Percentiles rank a stretch among this genome's conserved stretches.
These are phyloP conservation scores for Nanorana parkeri DNA, from an alignment of 2,113 vertebrate species.

Conservation along the genomic window DNA sequence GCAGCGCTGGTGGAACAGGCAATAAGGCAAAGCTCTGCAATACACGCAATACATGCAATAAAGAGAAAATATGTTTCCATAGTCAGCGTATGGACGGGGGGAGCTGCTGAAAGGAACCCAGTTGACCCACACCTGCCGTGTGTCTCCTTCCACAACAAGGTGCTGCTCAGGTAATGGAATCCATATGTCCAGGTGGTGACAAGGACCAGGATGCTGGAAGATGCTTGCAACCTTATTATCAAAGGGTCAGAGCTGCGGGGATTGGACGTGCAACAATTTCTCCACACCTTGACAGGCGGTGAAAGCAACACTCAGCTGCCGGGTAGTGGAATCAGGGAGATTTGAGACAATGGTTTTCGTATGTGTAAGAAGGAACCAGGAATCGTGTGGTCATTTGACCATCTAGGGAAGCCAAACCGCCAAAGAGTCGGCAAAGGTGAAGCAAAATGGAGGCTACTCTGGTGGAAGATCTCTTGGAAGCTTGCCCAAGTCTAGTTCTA, in stretches of 20 bases:
- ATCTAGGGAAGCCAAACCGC: no score
- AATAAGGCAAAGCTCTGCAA: background rate
- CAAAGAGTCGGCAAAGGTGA: no score
- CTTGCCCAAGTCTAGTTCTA: no score
- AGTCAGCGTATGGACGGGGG: conserved; percentile 63
- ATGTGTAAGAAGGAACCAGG: background rate
- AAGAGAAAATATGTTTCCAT: conserved; percentile 70
- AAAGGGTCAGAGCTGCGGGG: background rate
- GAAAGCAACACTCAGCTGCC: conserved; percentile 24
- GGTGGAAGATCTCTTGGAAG: no score
- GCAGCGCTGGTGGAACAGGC: background rate
- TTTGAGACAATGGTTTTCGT: background rate
- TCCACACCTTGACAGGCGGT: background rate
- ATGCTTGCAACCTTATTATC: conserved; percentile 44
- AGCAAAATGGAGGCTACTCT: no score
- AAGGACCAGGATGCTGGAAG: conserved; percentile 57
- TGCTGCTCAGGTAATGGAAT: conserved; percentile 68
- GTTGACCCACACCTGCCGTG: conserved; percentile 55
- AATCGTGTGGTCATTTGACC: background rate
- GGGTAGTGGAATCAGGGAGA: background rate
- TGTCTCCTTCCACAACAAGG: conserved; percentile 62
- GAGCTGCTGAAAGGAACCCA: conserved; percentile 54
- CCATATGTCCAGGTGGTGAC: conserved; percentile 68
- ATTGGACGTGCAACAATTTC: background rate
- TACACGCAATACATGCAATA: no score